Conservation (phyloP, 2,113 vertebrate species). For the Galbula dea region DNA sequence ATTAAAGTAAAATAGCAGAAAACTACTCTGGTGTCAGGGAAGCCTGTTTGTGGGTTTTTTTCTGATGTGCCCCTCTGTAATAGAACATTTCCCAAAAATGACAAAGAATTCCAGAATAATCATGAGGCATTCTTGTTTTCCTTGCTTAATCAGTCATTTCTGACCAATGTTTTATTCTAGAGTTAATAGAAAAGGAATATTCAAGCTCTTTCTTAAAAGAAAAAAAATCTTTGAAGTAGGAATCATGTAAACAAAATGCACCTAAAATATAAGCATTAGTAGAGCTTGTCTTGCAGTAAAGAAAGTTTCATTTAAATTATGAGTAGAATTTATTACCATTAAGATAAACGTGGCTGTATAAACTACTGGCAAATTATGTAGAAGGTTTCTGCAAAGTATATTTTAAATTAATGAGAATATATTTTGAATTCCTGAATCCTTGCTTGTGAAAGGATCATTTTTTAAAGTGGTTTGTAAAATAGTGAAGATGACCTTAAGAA, state of each 20-base stretch:
- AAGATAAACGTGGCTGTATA: neutral
- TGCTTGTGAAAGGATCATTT: neutral
- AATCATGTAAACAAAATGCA: neutral
- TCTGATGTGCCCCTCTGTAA: no score
- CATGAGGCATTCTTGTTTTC: neutral
- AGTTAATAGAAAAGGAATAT: neutral
- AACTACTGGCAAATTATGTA: neutral
- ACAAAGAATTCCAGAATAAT: neutral
- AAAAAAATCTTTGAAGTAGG: neutral
- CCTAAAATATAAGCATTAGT: neutral
- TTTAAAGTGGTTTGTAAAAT: neutral
- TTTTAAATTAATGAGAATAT: conserved; percentile 34
- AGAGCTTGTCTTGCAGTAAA: neutral
- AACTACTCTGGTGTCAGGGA: neutral
- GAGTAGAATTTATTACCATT: neutral
- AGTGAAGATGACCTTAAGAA: neutral
- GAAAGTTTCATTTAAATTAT: neutral
- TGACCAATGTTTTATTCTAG: neutral
- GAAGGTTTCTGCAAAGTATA: conserved; percentile 2
- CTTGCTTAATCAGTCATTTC: neutral
- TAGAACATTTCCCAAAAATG: neutral
- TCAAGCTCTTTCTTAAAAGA: neutral
- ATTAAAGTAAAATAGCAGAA: neutral
- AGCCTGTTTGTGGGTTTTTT: neutral
- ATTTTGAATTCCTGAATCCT: conserved; percentile 36